Evolutionary conservation across 2,888 invertebrate genomes (phyloP).

Genomic region (Melitaea athalia): DNA sequence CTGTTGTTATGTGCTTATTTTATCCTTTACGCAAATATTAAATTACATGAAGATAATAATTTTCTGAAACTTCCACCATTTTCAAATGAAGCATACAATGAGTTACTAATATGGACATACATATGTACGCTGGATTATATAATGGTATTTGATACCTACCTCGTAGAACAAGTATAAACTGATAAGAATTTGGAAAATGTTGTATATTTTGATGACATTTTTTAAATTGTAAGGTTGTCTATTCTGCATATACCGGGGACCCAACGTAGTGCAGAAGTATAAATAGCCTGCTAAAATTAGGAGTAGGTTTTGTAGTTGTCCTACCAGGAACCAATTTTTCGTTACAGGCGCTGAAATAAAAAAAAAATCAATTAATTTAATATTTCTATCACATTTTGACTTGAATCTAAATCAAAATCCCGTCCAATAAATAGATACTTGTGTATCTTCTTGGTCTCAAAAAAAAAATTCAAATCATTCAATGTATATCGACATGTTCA

Average conservation of each 20-base stretch:
- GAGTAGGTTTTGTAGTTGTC: slow-evolving; percentile 84
- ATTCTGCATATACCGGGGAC: slow-evolving; percentile 87
- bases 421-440: background rate
- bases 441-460: no score
- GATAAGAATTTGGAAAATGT: slow-evolving; percentile 84
- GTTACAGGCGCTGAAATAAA: slow-evolving; percentile 86
- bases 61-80: no score
- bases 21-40: no score
- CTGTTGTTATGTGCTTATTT: no score
- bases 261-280: slow-evolving; percentile 85
- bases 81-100: no score
- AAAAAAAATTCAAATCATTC: no score
- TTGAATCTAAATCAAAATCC: background rate
- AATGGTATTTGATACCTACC: slow-evolving; percentile 38
- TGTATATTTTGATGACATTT: slow-evolving; percentile 85
- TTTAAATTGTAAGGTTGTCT: slow-evolving; percentile 85
- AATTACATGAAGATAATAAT: no score
- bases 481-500: no score
- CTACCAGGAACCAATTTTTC: slow-evolving; percentile 85
- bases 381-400: background rate
- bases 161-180: slow-evolving; percentile 43
- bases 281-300: slow-evolving; percentile 83
- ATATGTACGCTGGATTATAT: no score
- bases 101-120: no score
- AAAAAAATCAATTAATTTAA: background rate